phyloP scores from a whole-genome alignment of 2,113 vertebrate genomes.

The Arvicanthis niloticus region DNA sequence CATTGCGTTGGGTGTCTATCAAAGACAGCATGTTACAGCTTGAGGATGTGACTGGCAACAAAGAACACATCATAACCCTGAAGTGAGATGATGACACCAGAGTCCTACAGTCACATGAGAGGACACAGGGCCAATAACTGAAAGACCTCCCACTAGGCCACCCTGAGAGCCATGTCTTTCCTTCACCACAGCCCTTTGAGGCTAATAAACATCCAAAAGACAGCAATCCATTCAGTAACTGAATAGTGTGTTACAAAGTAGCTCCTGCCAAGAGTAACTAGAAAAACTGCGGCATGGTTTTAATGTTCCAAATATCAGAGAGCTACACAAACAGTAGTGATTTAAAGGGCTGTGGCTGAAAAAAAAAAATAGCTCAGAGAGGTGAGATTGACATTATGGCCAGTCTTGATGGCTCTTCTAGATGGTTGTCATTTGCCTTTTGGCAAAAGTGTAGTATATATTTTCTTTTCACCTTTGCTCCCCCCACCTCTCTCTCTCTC shows the following conservation, averaged over 20 bases:
- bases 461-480: background rate
- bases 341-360: background rate
- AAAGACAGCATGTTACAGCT: background rate
- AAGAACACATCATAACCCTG: background rate
- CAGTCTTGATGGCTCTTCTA: background rate
- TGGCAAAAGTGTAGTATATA: background rate
- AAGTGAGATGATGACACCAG: background rate
- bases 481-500: accelerated
- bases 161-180: background rate
- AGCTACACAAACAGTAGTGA: background rate
- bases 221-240: background rate
- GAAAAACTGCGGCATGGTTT: constrained; percentile 35
- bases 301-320: constrained; percentile 33
- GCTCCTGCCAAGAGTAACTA: constrained; percentile 24
- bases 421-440: background rate
- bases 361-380: background rate
- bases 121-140: accelerated
- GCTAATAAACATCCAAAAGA: background rate
- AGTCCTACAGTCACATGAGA: background rate
- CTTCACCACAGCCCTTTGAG: background rate
- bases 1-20: background rate
- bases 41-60: background rate
- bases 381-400: background rate
- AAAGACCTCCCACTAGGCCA: background rate
- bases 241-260: background rate